phyloP scores from a whole-genome alignment of 2,888 invertebrate genomes.

The Tipula unca region DNA sequence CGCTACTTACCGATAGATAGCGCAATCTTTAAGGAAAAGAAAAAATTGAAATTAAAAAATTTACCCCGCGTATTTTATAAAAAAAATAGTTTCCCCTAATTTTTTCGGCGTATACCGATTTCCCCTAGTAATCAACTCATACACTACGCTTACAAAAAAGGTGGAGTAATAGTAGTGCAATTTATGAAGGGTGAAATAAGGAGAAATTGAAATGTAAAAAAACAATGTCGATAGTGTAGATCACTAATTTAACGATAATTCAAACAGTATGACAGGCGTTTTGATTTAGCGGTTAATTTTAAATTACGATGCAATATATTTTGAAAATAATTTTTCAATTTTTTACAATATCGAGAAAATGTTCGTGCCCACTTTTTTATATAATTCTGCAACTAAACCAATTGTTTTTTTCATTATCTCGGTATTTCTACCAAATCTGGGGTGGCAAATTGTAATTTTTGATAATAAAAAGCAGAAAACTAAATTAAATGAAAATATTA shows the following conservation, averaged over 20 bases:
- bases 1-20: background rate
- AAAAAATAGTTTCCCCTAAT: background rate
- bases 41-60: background rate
- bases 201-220: background rate
- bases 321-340: too few species aligned
- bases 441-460: too few species aligned
- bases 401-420: too few species aligned
- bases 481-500: too few species aligned
- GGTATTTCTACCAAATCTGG: too few species aligned
- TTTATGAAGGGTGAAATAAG: background rate
- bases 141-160: background rate
- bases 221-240: background rate
- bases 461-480: too few species aligned
- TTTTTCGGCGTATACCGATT: background rate
- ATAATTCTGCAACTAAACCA: too few species aligned
- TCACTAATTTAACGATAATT: background rate
- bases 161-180: background rate
- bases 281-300: too few species aligned
- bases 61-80: background rate
- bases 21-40: background rate
- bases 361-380: too few species aligned
- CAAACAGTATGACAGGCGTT: background rate
- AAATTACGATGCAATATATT: too few species aligned
- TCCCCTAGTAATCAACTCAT: background rate
- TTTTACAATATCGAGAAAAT: too few species aligned